Evolutionary conservation across 2,113 vertebrate genomes (phyloP), one percentile per base, ranked within the genome.

Genomic region (Choloepus hoffmanni): DNA sequence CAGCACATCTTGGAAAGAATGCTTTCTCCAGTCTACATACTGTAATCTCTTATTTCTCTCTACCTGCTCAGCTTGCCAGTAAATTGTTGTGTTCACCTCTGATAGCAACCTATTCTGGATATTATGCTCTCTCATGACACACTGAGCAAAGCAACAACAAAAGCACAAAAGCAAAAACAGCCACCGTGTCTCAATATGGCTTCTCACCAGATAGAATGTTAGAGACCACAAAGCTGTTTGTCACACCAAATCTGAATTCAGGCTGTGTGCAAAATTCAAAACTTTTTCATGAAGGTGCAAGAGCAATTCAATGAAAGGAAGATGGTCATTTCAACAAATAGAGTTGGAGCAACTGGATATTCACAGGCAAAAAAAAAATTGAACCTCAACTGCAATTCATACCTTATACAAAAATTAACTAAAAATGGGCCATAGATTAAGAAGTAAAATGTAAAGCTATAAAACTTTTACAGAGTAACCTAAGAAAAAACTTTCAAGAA

Each of bases 111-210:
- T 73, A 9, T 45, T 65, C 81, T 48, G 73, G 77, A 28, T 63
- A 4, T 18, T 28, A 48, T 14, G 4, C 58, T 82, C 85, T 81
- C 36, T 73, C 33, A 45, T 5, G 43, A 68, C 24, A 21, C 15
- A 5, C 33, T 7, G 28, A 62, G 14, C 48, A 74, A 43, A 45
- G 24, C 40, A 67, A 21, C 14, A 2, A 55, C 50, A 53, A 65
- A 10, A 15, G 0, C 18, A 7, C 12, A 1, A 4, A 1, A 4
- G 8, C 13, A 23, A 77, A 83, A 10, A 40, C 43, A 92, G 55
- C 36, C 65, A 2, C 5, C 6, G 21, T 4, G 8, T 7, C 36
- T 43, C 70, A 8, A 4, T 0, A 0, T 60, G 70, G 36, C 36
- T 84, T 45, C 48, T 72, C 21, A 14, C 2, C 13, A 67, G 40